Evolutionary conservation across 1,140 invertebrate species (phyloP).

Genomic region (Orchestia grillus): DNA sequence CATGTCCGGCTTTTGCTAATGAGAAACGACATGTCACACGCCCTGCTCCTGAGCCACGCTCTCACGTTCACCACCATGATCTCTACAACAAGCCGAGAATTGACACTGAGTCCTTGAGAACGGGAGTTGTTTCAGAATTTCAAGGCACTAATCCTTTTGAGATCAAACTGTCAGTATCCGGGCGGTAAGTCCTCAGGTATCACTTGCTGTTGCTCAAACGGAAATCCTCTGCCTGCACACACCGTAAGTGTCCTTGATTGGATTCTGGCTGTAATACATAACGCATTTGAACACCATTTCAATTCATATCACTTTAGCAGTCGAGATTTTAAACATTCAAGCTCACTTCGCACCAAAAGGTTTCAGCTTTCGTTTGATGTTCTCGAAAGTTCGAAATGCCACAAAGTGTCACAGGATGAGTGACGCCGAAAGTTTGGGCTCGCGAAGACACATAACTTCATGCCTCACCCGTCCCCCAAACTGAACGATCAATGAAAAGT

Average conservation of each 20-base stretch:
- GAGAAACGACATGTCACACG: neutral
- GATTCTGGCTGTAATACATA: neutral
- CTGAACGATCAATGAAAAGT: slow-evolving; percentile 50
- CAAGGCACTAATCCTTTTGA: neutral
- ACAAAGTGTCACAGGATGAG: neutral
- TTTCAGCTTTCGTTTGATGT: neutral
- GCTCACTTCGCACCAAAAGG: neutral
- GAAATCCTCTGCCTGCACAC: neutral
- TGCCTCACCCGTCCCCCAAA: neutral
- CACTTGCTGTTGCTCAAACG: neutral
- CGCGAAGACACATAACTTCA: neutral
- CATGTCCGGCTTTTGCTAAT: neutral
- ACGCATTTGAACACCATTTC: neutral
- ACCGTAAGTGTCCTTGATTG: neutral
- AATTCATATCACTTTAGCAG: neutral
- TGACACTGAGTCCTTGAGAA: neutral
- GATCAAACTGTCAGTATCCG: neutral
- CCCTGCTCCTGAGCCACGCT: neutral
- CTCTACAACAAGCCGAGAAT: neutral
- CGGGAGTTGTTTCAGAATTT: neutral
- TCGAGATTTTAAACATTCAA: neutral
- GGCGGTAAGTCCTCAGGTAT: neutral
- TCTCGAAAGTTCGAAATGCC: neutral
- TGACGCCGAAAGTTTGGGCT: neutral
- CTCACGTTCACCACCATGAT: neutral